Conservation (phyloP, 2,113 vertebrate genomes). For the Balaenoptera acutorostrata region DNA sequence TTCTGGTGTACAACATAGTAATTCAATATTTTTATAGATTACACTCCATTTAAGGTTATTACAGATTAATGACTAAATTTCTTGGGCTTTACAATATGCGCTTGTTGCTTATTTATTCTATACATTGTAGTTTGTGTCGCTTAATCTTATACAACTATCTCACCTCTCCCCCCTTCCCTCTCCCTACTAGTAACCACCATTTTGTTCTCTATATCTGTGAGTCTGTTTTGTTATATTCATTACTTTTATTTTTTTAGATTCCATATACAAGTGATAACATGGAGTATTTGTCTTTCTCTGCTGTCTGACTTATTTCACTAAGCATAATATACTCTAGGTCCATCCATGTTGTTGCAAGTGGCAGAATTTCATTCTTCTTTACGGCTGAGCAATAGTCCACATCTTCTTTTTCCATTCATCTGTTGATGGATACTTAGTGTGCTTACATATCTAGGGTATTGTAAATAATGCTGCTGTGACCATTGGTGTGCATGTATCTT, state of each 20-base stretch:
- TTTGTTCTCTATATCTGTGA: neutral
- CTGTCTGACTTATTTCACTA: neutral
- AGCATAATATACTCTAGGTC: neutral
- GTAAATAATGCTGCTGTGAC: neutral
- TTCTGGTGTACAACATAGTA: neutral
- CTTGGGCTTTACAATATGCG: neutral
- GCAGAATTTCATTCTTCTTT: neutral
- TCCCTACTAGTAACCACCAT: neutral
- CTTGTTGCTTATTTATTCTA: neutral
- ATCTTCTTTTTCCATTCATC: neutral
- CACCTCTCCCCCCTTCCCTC: neutral
- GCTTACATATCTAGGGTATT: neutral
- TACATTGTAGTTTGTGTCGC: neutral
- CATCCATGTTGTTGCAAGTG: neutral
- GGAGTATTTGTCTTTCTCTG: neutral
- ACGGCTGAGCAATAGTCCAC: neutral
- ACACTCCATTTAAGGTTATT: neutral
- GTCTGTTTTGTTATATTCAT: no score
- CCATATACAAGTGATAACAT: neutral
- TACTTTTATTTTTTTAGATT: neutral
- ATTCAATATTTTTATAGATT: neutral
- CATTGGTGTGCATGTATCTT: neutral
- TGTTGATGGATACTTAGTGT: neutral
- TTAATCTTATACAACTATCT: neutral
- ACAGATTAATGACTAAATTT: neutral